phyloP scores from a whole-genome alignment of 2,113 vertebrate species.

The Passer montanus region DNA sequence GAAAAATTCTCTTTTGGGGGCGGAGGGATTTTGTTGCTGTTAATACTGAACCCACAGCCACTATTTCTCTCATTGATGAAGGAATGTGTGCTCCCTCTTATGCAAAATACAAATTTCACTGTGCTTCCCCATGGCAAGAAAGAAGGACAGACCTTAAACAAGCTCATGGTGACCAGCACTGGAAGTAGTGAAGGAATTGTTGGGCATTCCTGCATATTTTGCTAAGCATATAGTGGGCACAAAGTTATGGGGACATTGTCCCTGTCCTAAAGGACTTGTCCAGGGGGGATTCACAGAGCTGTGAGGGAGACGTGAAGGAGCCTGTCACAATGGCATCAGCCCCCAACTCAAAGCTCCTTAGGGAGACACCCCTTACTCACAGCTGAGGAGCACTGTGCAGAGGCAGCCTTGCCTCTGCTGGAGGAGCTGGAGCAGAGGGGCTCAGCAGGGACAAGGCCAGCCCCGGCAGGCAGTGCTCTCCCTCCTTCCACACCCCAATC shows the following conservation, averaged over 20 bases:
- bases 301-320: background rate
- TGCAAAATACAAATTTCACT: background rate
- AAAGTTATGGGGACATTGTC: rapidly evolving
- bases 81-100: rapidly evolving
- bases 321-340: background rate
- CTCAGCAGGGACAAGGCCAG: background rate
- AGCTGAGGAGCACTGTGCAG: background rate
- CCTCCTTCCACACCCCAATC: background rate
- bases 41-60: background rate
- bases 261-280: background rate
- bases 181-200: background rate
- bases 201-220: background rate
- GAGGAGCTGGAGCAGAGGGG: background rate
- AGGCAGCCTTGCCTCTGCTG: background rate
- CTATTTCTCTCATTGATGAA: background rate
- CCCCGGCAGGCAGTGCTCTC: background rate
- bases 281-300: background rate
- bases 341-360: background rate
- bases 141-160: background rate
- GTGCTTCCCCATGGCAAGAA: background rate
- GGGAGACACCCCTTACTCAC: background rate
- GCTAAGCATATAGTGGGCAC: background rate
- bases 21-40: background rate
- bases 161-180: background rate
- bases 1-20: background rate